A percentile compares a stretch with the other conserved stretches of the same genome.
These are phyloP conservation scores for Steinernema feltiae DNA, from an alignment of 1,140 invertebrate species.

Conservation along the genomic window DNA sequence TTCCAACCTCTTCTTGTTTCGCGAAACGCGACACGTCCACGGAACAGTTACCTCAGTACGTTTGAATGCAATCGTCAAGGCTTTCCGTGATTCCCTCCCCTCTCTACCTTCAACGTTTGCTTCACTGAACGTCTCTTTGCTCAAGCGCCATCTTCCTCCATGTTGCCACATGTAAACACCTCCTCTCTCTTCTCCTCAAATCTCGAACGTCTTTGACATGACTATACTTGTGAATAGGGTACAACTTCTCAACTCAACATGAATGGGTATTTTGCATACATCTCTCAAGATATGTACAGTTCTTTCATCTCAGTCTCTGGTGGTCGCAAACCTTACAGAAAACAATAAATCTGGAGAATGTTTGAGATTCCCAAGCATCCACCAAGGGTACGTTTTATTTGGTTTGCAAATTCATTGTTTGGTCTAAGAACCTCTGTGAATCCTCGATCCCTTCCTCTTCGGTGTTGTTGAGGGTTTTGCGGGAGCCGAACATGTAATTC, in stretches of 20 bases:
- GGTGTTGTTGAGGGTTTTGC: not conserved
- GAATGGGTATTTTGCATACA: not conserved
- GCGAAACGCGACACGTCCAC: too few species aligned
- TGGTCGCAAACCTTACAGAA: not conserved
- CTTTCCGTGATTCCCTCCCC: not conserved
- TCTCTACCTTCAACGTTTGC: not conserved
- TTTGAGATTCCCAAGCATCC: too few species aligned
- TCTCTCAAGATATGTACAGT: not conserved
- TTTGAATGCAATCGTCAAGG: not conserved
- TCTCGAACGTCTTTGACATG: too few species aligned
- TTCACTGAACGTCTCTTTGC: not conserved
- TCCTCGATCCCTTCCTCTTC: too few species aligned
- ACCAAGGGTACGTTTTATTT: too few species aligned
- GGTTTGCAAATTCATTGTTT: too few species aligned
- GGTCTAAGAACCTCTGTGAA: too few species aligned
- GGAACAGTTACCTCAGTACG: not conserved
- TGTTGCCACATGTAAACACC: too few species aligned
- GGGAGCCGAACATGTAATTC: not conserved
- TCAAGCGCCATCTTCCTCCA: not conserved
- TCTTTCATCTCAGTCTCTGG: slow-evolving; percentile 11
- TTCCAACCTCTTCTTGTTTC: not conserved
- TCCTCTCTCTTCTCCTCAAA: too few species aligned
- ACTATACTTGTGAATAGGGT: not conserved
- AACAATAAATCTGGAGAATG: not conserved
- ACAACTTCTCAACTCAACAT: not conserved